Evolutionary conservation across 2,888 invertebrate species (phyloP), one percentile per base, ranked within the genome.

Genomic region (Pyrrhia umbra): DNA sequence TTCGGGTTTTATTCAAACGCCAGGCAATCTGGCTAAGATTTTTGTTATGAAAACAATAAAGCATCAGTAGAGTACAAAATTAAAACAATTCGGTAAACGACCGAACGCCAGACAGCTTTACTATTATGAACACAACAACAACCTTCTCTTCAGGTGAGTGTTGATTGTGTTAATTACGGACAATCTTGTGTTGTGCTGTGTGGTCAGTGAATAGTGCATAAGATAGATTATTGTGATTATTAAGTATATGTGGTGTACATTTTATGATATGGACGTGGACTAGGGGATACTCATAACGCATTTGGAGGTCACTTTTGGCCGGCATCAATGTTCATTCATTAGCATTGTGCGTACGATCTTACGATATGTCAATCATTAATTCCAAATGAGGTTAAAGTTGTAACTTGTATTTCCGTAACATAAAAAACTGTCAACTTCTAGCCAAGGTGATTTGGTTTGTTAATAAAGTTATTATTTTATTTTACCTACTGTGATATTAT

Each of bases 71-170:
- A 43, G 34, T 10, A 23, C 42, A 60, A 45, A 54, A 59, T 59
- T 25, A 42, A 57, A 63, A 60, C 43, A 47, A 70, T 57, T 60
- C 67, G 67, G 56, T 55, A 54, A 50, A 49, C 42, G 40, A 51
- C 60, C 63, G 49, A 67, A 68, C 49, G 40, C 43, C 40, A 61
- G 42, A 47, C 23, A 57, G 49, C 49, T 55, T 58, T 27, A 58
- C 43, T 72, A 85, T 73, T 78, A 86, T 85, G 85, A 86, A 86
- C 80, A 81, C 82, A 81, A 85, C 78, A 77, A 81, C 79, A 60
- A 79, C 78, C 50, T 75, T 78, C 58, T 77, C 78, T 71, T 75
- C 83, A 77, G 77, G 80, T 79, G 43, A 77, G 80, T 60, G 42
- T 66, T 56, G 49, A 58, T 56, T 69, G 43, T 63, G 42, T 18